phyloP scores from a whole-genome alignment of 2,113 vertebrate species.

The Syngnathus typhle region DNA sequence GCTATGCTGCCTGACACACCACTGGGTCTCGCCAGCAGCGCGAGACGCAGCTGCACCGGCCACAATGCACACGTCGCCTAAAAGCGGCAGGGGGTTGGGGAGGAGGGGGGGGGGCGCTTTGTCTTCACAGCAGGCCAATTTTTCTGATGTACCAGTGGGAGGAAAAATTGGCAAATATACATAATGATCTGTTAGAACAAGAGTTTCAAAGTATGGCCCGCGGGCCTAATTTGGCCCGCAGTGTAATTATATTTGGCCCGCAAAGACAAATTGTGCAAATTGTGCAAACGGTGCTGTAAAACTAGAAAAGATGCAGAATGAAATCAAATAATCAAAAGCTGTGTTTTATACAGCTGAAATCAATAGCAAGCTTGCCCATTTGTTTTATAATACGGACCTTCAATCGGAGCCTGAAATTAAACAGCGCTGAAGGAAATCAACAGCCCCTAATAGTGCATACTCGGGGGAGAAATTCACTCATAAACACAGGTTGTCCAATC shows the following conservation, averaged over 20 bases:
- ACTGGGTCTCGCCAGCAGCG: constrained; percentile 51
- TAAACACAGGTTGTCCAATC: constrained; percentile 52
- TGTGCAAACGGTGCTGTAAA: constrained; percentile 12
- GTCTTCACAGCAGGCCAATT: constrained; percentile 41
- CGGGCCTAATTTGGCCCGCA: too few relatives aligned
- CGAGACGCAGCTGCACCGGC: constrained; percentile 59
- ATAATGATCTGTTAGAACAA: background rate
- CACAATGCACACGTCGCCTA: constrained; percentile 47
- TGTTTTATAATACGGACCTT: constrained; percentile 70
- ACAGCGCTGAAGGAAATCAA: constrained; percentile 67
- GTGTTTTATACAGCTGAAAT: constrained; percentile 73
- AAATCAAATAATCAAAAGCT: constrained; percentile 55
- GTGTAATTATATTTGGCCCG: too few relatives aligned
- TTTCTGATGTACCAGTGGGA: constrained; percentile 29
- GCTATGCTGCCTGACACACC: constrained; percentile 62
- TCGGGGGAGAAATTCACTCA: constrained; percentile 54
- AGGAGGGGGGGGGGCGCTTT: constrained; percentile 42
- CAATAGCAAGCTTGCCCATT: constrained; percentile 70
- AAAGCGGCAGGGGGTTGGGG: constrained; percentile 6
- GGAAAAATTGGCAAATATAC: constrained; percentile 18
- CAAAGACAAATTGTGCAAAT: too few relatives aligned
- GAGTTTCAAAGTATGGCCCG: too few relatives aligned
- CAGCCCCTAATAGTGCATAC: constrained; percentile 60
- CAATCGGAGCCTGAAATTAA: constrained; percentile 72
- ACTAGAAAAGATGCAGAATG: constrained; percentile 31